These are phyloP conservation scores for Suillia variegata DNA, from an alignment of 2,888 invertebrate species.

Conservation along the genomic window DNA sequence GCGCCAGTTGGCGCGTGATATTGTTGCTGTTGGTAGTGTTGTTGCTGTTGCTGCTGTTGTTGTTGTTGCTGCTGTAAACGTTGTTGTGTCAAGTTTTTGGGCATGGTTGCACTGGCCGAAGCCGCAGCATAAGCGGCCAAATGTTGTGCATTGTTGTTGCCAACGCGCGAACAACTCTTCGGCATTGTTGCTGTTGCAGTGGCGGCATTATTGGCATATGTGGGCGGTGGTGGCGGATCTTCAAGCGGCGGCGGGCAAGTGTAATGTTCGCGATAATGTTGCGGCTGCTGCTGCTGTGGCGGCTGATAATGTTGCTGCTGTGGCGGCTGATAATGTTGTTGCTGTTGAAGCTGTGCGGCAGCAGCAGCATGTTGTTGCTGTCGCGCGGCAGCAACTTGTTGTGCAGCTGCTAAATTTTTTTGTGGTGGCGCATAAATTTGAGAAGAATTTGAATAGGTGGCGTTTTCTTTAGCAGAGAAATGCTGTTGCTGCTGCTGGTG, in stretches of 20 bases:
- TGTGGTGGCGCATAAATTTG: conserved; percentile 36
- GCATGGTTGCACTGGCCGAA: conserved; percentile 51
- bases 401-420: conserved; percentile 54
- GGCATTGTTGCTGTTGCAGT: conserved; percentile 53
- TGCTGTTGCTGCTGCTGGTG: conserved; percentile 28
- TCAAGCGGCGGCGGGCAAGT: conserved; percentile 58
- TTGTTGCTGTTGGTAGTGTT: conserved; percentile 31
- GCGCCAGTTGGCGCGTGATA: conserved; percentile 24
- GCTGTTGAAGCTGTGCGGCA: conserved; percentile 26
- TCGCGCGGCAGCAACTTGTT: conserved; percentile 36
- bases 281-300: conserved; percentile 31
- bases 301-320: conserved; percentile 35
- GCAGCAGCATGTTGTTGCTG: conserved; percentile 28
- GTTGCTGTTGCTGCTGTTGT: conserved; percentile 36
- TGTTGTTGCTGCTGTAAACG: conserved; percentile 43
- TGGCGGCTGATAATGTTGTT: conserved; percentile 35
- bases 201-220: conserved; percentile 25
- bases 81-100: conserved; percentile 45
- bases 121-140: conserved; percentile 45
- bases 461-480: conserved; percentile 38
- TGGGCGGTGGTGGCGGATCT: conserved; percentile 58
- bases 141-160: conserved; percentile 32
- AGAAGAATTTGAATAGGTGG: conserved; percentile 50
- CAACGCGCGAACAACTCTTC: conserved; percentile 36
- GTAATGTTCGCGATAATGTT: conserved; percentile 47